Percentiles rank a stretch among this genome's conserved stretches.
Conservation (phyloP, 1,140 invertebrate species). For the Neodiprion pinetum region DNA sequence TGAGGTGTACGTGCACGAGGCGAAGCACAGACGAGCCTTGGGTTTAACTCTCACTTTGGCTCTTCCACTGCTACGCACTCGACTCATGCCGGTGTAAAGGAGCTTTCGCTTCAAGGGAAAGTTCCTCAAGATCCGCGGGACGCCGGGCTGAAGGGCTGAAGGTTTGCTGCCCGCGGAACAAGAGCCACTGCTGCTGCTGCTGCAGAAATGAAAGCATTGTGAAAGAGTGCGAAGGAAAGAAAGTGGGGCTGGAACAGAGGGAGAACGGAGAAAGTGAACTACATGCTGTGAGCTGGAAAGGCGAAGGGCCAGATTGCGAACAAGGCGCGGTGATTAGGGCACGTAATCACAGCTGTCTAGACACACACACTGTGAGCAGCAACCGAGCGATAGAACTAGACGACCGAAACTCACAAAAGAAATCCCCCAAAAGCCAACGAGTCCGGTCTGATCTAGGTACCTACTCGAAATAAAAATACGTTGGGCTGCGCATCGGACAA, state of each 20-base stretch:
- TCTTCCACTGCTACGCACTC: background rate
- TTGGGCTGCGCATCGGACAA: background rate
- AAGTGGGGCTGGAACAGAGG: background rate
- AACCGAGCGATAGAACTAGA: background rate
- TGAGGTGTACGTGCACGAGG: background rate
- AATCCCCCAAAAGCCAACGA: background rate
- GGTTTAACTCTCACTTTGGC: background rate
- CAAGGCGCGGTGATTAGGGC: constrained; percentile 2
- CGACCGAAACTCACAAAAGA: background rate
- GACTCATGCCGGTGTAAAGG: background rate
- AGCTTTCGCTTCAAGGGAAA: background rate
- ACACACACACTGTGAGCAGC: background rate
- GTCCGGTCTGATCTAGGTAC: background rate
- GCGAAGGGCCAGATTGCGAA: background rate
- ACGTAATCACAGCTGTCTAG: background rate
- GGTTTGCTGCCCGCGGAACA: too few relatives aligned
- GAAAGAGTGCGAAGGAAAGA: background rate
- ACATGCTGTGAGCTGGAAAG: background rate
- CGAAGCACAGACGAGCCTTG: background rate
- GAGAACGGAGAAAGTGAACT: background rate
- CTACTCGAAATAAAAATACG: background rate
- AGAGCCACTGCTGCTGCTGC: too few relatives aligned
- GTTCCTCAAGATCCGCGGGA: background rate
- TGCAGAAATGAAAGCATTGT: background rate
- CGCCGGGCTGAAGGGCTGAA: background rate